phyloP scores from a whole-genome alignment of 1,140 invertebrate genomes.

The Drosophila pseudoananassae region DNA sequence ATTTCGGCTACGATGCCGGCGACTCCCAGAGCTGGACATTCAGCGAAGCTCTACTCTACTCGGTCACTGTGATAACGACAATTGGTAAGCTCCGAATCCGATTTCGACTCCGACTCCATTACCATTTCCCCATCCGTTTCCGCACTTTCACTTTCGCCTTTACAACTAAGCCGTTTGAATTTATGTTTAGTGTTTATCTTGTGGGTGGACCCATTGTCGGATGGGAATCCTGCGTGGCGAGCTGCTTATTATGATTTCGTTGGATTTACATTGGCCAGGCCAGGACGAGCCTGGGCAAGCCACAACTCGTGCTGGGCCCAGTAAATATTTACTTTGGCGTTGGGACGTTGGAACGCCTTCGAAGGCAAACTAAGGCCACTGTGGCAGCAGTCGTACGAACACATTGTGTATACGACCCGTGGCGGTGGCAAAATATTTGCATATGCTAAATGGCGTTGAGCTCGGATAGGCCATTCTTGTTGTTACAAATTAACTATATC shows the following conservation, averaged over 20 bases:
- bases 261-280: conserved; percentile 11
- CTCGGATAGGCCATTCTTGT: conserved; percentile 7
- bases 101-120: conserved; percentile 1
- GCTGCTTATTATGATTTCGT: conserved; percentile 55
- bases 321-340: conserved; percentile 68
- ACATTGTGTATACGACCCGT: conserved; percentile 67
- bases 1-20: conserved; percentile 67
- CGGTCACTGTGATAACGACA: conserved; percentile 93
- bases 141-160: conserved; percentile 8
- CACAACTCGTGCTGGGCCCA: conserved; percentile 51
- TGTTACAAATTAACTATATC: conserved; percentile 51
- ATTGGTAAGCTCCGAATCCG: conserved; percentile 87
- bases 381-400: conserved; percentile 15
- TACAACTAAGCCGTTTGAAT: conserved; percentile 36
- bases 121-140: conserved; percentile 9
- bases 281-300: background rate
- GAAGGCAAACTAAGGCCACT: conserved; percentile 31
- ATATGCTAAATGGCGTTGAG: conserved; percentile 50
- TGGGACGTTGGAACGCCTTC: conserved; percentile 29
- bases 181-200: conserved; percentile 48
- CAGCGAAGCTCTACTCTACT: conserved; percentile 91
- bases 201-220: background rate
- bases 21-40: conserved; percentile 88
- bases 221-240: background rate
- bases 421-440: conserved; percentile 65